Conservation (phyloP, 1,140 invertebrate genomes). For the Drosophila sp. region DNA sequence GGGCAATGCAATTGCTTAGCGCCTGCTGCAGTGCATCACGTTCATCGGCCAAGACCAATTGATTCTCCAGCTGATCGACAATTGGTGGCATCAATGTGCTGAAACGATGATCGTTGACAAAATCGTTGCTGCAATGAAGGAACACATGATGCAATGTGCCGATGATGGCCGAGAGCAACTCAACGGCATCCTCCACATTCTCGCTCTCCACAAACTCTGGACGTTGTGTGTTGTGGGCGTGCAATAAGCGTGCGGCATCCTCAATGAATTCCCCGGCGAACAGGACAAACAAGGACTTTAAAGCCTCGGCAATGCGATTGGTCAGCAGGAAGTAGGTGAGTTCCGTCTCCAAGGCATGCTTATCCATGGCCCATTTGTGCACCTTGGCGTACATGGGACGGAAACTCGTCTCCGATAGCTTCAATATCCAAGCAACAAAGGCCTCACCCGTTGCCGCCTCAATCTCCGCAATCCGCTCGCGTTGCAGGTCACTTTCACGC, state of each 20-base stretch:
- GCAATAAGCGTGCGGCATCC: constrained; percentile 90
- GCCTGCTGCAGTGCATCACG: constrained; percentile 86
- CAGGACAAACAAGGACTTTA: constrained; percentile 94
- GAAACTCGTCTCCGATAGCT: constrained; percentile 94
- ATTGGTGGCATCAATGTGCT: constrained; percentile 93
- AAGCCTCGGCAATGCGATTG: constrained; percentile 90
- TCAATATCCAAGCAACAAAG: constrained; percentile 91
- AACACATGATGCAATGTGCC: constrained; percentile 92
- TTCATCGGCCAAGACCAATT: constrained; percentile 85
- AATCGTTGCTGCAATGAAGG: constrained; percentile 91
- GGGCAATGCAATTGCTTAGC: constrained; percentile 91
- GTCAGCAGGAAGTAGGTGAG: constrained; percentile 88
- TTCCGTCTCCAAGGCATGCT: constrained; percentile 79
- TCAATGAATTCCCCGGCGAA: constrained; percentile 94
- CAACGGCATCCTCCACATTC: constrained; percentile 84
- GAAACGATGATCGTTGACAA: constrained; percentile 94
- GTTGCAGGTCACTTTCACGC: constrained; percentile 57
- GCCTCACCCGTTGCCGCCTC: constrained; percentile 91
- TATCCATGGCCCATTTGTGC: constrained; percentile 92
- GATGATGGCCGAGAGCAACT: constrained; percentile 89
- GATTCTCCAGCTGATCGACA: constrained; percentile 95
- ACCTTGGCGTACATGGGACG: constrained; percentile 94
- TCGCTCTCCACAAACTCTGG: constrained; percentile 56
- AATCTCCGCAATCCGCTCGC: constrained; percentile 60
- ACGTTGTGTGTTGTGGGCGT: constrained; percentile 86